Evolutionary conservation across 2,113 vertebrate genomes (phyloP).

Genomic region (Psophia crepitans): DNA sequence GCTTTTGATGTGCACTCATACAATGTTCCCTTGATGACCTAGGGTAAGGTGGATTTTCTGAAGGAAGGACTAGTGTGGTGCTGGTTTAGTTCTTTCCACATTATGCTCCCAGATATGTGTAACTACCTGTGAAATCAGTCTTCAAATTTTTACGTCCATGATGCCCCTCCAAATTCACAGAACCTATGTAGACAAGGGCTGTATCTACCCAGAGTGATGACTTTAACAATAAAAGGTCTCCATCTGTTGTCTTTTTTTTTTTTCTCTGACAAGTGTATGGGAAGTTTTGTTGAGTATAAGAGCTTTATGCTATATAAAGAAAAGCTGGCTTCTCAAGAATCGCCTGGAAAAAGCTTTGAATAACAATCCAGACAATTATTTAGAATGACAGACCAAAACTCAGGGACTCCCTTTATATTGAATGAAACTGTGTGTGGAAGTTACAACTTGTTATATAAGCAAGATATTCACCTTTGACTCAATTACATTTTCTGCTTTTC

Average conservation of each 20-base stretch:
- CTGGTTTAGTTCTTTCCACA: neutral
- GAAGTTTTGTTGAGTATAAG: neutral
- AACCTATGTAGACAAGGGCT: neutral
- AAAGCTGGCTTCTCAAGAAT: neutral
- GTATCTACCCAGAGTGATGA: neutral
- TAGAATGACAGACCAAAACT: neutral
- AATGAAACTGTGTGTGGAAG: neutral
- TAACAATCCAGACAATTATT: neutral
- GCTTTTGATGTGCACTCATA: neutral
- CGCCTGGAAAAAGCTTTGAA: neutral
- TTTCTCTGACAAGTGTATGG: accelerated
- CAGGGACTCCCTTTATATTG: neutral
- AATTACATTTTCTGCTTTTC: neutral
- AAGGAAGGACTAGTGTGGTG: neutral
- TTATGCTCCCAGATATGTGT: neutral
- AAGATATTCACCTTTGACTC: neutral
- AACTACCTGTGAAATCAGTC: neutral
- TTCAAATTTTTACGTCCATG: neutral
- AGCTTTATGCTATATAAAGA: neutral
- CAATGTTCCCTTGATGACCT: neutral
- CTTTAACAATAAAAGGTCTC: neutral
- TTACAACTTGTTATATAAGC: neutral
- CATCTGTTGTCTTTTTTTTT: neutral
- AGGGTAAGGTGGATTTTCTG: neutral
- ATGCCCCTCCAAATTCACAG: neutral